Conservation (phyloP, 2,113 vertebrate species). For the Accipiter cooperii region DNA sequence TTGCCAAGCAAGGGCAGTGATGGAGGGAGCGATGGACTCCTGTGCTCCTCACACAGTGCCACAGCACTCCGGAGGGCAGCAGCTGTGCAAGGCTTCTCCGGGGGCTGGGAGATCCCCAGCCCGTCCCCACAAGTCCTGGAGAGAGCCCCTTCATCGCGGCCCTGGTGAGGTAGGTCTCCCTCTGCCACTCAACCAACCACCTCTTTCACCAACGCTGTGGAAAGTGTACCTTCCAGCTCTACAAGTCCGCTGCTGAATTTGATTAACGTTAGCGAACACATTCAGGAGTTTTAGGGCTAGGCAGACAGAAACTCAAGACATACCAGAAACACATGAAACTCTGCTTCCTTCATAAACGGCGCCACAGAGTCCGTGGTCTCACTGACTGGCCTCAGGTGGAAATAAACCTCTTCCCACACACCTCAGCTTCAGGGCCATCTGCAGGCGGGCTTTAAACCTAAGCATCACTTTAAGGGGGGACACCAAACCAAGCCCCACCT, state of each 20-base stretch:
- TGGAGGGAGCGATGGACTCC: neutral
- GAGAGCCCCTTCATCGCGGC: rapidly evolving
- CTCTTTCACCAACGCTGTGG: rapidly evolving
- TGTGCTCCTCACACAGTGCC: rapidly evolving
- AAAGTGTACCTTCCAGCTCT: neutral
- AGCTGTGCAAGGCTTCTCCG: neutral
- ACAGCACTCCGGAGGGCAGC: no score
- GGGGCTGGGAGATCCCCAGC: neutral
- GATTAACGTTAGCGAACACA: neutral
- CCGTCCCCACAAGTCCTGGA: neutral
- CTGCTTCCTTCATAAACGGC: rapidly evolving
- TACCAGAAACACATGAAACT: neutral
- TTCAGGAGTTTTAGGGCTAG: neutral
- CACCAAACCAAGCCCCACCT: neutral
- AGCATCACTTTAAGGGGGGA: rapidly evolving
- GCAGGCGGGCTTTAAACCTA: neutral
- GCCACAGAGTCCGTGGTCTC: rapidly evolving
- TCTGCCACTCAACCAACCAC: no score
- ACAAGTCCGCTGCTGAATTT: no score
- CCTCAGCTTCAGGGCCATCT: neutral
- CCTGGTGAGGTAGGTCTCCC: neutral
- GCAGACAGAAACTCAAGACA: neutral
- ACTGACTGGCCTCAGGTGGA: neutral
- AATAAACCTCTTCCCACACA: neutral
- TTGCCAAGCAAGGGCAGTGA: rapidly evolving